phyloP scores from a whole-genome alignment of 2,888 invertebrate genomes.

The Chrysotoxum bicinctum region DNA sequence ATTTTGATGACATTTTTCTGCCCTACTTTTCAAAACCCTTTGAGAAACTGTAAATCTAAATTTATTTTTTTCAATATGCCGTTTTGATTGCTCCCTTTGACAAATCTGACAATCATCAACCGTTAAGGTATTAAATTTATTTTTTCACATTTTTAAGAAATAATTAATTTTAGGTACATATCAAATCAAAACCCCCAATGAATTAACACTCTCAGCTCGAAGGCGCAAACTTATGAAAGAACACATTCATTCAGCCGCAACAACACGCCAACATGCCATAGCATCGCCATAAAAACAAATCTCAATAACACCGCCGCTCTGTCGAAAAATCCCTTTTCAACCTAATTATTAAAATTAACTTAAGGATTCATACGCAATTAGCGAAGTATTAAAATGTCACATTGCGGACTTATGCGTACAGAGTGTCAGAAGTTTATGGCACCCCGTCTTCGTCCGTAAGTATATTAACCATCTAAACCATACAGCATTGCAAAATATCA shows the following conservation, averaged over 20 bases:
- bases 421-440: conserved; percentile 22
- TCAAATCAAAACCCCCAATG: neutral
- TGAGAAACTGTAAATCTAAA: too few species aligned
- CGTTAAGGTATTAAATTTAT: too few species aligned
- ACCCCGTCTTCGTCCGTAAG: neutral
- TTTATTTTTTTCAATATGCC: too few species aligned
- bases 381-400: conserved; percentile 72
- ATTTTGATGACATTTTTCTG: too few species aligned
- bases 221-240: neutral
- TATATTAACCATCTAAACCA: conserved; percentile 4
- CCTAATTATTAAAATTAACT: conserved; percentile 71
- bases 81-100: too few species aligned
- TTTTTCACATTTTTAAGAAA: too few species aligned
- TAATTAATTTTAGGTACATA: too few species aligned
- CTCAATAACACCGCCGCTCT: neutral
- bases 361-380: conserved; percentile 72
- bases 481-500: conserved; percentile 31
- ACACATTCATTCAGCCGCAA: neutral
- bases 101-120: too few species aligned
- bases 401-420: conserved; percentile 46
- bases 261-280: neutral
- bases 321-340: conserved; percentile 41
- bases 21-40: too few species aligned
- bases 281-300: conserved; percentile 1
- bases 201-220: neutral